phyloP scores from a whole-genome alignment of 2,888 invertebrate species.

The Plusia festucae region DNA sequence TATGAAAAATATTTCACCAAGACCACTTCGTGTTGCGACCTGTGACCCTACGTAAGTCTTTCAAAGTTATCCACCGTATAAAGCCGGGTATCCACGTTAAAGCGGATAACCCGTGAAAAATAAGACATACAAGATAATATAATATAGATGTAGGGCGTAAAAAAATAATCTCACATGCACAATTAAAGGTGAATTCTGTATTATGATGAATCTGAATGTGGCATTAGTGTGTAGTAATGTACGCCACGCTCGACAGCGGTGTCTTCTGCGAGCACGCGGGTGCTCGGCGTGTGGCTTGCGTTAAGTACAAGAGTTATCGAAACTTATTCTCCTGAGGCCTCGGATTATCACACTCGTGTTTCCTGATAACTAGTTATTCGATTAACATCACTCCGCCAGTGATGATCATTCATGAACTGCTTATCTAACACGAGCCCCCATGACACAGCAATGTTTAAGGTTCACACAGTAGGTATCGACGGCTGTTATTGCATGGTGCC shows the following conservation, averaged over 20 bases:
- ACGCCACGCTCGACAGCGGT: not conserved
- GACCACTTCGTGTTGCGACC: no score
- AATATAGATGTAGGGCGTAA: no score
- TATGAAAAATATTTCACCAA: no score
- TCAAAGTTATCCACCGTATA: no score
- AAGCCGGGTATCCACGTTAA: no score
- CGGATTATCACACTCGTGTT: not conserved
- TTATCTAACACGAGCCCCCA: slow-evolving; percentile 11
- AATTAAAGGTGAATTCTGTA: no score
- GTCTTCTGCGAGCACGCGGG: not conserved
- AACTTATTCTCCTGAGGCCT: not conserved
- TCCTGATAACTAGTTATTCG: not conserved
- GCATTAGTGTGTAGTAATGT: no score
- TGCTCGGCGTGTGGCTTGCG: not conserved
- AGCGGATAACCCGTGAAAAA: no score
- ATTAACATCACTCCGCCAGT: not conserved
- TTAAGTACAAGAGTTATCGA: not conserved
- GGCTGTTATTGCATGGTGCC: not conserved
- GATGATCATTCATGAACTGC: not conserved
- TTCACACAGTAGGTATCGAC: not conserved
- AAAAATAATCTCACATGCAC: no score
- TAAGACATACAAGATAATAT: no score
- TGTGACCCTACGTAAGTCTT: no score
- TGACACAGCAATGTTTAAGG: not conserved
- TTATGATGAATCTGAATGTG: no score